These are phyloP conservation scores for Calcarius lapponicus DNA, from an alignment of 2,797 vertebrate genomes.

Conservation along the genomic window DNA sequence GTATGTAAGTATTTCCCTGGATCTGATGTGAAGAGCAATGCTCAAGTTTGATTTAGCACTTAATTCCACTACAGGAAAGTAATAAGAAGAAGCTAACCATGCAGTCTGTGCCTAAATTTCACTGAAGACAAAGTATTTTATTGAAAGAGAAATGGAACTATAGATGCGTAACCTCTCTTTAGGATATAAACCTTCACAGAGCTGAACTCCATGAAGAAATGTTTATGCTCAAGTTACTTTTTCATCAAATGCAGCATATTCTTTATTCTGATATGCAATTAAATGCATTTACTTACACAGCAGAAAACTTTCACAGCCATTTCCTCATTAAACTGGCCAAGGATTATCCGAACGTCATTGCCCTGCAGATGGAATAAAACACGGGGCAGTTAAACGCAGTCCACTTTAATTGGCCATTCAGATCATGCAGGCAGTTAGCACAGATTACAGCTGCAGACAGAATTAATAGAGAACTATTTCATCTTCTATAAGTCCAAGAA, in stretches of 20 bases:
- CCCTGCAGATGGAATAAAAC: slow-evolving; percentile 80
- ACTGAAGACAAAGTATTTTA: background rate
- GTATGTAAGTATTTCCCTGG: background rate
- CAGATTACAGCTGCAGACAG: background rate
- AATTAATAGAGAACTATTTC: background rate
- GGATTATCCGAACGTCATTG: slow-evolving; percentile 97
- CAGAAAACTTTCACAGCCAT: slow-evolving; percentile 98
- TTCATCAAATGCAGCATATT: background rate
- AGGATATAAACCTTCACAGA: background rate
- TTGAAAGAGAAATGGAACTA: background rate
- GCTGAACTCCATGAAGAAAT: background rate
- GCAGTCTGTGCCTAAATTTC: background rate
- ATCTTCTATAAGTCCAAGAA: background rate
- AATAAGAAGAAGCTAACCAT: background rate
- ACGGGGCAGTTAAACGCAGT: background rate
- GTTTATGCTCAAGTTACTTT: background rate
- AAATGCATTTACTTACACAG: slow-evolving; percentile 87
- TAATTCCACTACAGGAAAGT: background rate
- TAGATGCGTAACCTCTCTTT: background rate
- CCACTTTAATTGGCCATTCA: background rate
- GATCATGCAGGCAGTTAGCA: background rate
- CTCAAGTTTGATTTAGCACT: background rate
- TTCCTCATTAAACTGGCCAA: slow-evolving; percentile 97
- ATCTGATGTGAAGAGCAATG: background rate
- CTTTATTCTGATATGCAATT: background rate